Conservation (phyloP, 2,797 vertebrate genomes). For the Pempheris klunzingeri region DNA sequence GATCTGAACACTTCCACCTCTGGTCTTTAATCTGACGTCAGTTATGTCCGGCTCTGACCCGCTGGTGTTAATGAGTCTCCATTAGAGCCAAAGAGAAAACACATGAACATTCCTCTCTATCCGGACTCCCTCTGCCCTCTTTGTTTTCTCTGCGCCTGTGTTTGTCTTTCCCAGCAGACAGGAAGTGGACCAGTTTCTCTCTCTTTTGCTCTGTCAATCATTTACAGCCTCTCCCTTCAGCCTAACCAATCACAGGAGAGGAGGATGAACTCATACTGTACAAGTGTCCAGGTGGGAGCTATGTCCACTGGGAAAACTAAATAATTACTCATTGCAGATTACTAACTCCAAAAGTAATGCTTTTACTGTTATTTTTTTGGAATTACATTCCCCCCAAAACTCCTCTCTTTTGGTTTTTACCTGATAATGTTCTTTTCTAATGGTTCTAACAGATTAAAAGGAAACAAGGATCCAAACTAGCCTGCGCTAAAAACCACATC, state of each 20-base stretch:
- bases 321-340: background rate
- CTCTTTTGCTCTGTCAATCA: constrained; percentile 50
- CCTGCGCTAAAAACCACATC: background rate
- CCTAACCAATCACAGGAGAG: constrained; percentile 36
- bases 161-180: constrained; percentile 79
- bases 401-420: background rate
- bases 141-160: constrained; percentile 42
- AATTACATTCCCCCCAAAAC: background rate
- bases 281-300: background rate
- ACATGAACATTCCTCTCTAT: constrained; percentile 34
- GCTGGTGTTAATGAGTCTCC: constrained; percentile 55
- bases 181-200: constrained; percentile 53
- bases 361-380: background rate
- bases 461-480: background rate
- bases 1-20: too few species aligned
- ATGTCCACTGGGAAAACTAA: background rate
- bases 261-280: background rate
- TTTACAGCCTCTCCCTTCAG: constrained; percentile 33
- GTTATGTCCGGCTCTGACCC: background rate
- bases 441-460: background rate
- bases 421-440: background rate
- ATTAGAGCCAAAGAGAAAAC: constrained; percentile 56
- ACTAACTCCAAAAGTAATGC: background rate
- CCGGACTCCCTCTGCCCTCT: constrained; percentile 17
- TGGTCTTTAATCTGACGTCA: constrained; percentile 16